These are phyloP conservation scores for Meliscaeva auricollis DNA, from an alignment of 2,888 invertebrate species.

Conservation along the genomic window DNA sequence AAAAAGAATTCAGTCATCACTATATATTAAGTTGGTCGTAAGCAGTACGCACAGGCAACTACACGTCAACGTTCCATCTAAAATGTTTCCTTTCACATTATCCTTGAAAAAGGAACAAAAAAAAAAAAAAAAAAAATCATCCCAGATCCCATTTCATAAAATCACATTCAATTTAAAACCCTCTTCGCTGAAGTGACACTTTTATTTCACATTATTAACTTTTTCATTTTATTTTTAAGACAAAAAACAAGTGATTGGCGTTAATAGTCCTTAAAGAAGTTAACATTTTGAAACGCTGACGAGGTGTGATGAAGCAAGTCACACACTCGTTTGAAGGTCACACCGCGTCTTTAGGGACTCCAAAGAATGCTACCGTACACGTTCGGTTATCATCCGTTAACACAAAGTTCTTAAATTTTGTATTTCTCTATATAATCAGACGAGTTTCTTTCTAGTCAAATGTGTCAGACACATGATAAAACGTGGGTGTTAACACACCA, in stretches of 20 bases:
- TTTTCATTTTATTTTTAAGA: background rate
- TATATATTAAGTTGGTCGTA: background rate
- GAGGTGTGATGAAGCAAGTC: background rate
- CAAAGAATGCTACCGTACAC: no score
- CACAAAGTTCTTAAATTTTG: background rate
- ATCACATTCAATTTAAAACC: slow-evolving; percentile 33
- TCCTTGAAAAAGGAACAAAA: background rate
- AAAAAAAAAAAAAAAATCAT: background rate
- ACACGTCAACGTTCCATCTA: background rate
- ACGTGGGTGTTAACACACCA: background rate
- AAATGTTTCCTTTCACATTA: background rate
- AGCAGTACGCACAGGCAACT: slow-evolving; percentile 6
- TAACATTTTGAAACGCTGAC: background rate
- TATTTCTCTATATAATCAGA: background rate
- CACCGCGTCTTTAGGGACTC: no score
- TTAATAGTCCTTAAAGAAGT: slow-evolving; percentile 22
- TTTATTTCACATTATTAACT: slow-evolving; percentile 48
- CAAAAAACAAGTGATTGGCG: slow-evolving; percentile 9
- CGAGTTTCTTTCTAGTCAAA: background rate
- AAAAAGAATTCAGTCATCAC: background rate
- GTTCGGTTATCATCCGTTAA: background rate
- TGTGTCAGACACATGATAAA: background rate
- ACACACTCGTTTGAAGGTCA: slow-evolving; percentile 39
- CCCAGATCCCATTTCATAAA: slow-evolving; percentile 14
- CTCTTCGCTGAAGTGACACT: slow-evolving; percentile 35